phyloP scores from a whole-genome alignment of 2,888 invertebrate genomes.

The Cerceris ruficornis region DNA sequence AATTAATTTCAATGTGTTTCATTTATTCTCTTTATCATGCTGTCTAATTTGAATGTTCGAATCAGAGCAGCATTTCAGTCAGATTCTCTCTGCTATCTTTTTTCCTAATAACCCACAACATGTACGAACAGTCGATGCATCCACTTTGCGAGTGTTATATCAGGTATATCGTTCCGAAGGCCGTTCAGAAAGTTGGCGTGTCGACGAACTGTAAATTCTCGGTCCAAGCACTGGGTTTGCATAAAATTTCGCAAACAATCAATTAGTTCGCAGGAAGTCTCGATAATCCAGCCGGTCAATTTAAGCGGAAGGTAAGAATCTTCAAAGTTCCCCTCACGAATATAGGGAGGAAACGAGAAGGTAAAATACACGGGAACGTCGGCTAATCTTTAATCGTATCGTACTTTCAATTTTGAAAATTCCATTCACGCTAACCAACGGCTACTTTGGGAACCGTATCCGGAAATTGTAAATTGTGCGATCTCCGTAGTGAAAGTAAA shows the following conservation, averaged over 20 bases:
- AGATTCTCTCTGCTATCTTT: constrained; percentile 24
- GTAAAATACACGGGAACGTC: constrained; percentile 7
- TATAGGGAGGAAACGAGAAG: constrained; percentile 36
- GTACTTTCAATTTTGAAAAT: constrained; percentile 46
- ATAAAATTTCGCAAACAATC: constrained; percentile 78
- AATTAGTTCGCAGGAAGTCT: constrained; percentile 74
- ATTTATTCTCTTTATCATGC: no score
- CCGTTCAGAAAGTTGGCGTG: constrained; percentile 64
- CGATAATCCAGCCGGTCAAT: constrained; percentile 72
- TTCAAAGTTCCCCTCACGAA: constrained; percentile 56
- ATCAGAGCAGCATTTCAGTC: background rate
- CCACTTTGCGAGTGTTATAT: constrained; percentile 33
- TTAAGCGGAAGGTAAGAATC: constrained; percentile 60
- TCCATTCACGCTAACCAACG: constrained; percentile 5
- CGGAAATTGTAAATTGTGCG: no score
- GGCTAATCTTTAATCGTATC: constrained; percentile 42
- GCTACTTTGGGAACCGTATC: background rate
- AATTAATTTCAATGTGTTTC: no score
- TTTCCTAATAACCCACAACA: constrained; percentile 36
- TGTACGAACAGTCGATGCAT: constrained; percentile 29
- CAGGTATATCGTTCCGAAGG: constrained; percentile 25
- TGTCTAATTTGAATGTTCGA: no score
- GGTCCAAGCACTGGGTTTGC: constrained; percentile 47
- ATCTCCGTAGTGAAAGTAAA: no score
- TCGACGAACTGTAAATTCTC: constrained; percentile 64